A percentile compares a stretch with the other conserved stretches of the same genome.
phyloP scores from a whole-genome alignment of 2,113 vertebrate genomes.

The Perca flavescens region DNA sequence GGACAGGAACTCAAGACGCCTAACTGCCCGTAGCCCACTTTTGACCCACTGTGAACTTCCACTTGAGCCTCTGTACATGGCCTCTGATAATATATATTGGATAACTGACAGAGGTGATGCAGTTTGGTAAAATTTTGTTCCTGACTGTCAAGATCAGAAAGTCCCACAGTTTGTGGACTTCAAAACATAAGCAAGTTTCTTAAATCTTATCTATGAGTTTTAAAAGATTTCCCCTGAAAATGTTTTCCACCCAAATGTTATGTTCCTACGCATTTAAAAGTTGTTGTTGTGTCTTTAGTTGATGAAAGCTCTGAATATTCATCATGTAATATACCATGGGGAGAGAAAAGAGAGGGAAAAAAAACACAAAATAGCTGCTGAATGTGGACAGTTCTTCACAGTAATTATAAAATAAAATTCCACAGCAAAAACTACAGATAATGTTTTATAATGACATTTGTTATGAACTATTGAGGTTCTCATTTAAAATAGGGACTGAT shows the following conservation, averaged over 20 bases:
- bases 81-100: not conserved
- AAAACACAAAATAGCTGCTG: not conserved
- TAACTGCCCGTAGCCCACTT: conserved; percentile 5
- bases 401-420: not conserved
- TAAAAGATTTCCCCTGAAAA: not conserved
- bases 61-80: not conserved
- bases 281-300: not conserved
- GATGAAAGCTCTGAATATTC: not conserved
- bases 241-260: not conserved
- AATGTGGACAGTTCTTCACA: not conserved
- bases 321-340: no score
- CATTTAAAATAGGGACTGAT: not conserved
- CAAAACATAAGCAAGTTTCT: not conserved
- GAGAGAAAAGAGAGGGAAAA: not conserved
- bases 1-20: not conserved
- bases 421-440: not conserved
- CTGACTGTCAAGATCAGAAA: not conserved
- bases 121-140: not conserved
- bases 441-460: not conserved
- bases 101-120: not conserved
- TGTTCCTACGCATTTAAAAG: not conserved
- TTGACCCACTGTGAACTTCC: conserved; percentile 43
- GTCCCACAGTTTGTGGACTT: not conserved
- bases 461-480: not conserved
- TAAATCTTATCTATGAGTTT: not conserved